Percentiles rank a stretch among this genome's conserved stretches.
These are phyloP conservation scores for Drosophila simulans DNA, from an alignment of 1,140 invertebrate genomes.

Conservation along the genomic window DNA sequence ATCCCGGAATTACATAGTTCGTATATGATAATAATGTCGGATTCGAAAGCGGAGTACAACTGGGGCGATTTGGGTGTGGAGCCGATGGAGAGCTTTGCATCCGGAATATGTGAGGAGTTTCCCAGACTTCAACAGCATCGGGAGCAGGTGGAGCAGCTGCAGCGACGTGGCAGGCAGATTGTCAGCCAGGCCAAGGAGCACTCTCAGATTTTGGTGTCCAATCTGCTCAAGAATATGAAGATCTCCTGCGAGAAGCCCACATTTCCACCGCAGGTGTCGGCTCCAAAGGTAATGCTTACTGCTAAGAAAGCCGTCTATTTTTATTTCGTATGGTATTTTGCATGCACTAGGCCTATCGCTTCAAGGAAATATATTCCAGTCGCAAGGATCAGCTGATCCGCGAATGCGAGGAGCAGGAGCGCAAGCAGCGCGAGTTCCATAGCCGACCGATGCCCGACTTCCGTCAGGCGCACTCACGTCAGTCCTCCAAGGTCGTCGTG, in stretches of 20 bases:
- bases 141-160: conserved; percentile 1
- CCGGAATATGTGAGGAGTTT: not conserved
- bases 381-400: conserved; percentile 38
- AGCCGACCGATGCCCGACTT: conserved; percentile 73
- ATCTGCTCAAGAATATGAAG: conserved; percentile 5
- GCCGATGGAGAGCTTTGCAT: conserved; percentile 1
- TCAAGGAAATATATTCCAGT: conserved; percentile 66
- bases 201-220: not conserved
- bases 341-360: conserved; percentile 44
- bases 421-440: conserved; percentile 52
- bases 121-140: not conserved
- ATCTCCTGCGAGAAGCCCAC: conserved; percentile 1
- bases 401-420: conserved; percentile 38
- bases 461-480: conserved; percentile 36
- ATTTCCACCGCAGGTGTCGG: not conserved
- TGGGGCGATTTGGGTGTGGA: conserved; percentile 1
- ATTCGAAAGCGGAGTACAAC: conserved; percentile 14
- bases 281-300: conserved; percentile 1
- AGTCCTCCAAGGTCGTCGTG: not conserved
- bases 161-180: conserved; percentile 9
- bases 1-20: conserved; percentile 9
- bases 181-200: conserved; percentile 7
- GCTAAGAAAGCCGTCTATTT: too few species aligned
- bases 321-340: too few species aligned
- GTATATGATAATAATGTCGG: conserved; percentile 22